phyloP scores from a whole-genome alignment of 92 coral and sea anemone genomes.

The Epizoanthus stellaris region DNA sequence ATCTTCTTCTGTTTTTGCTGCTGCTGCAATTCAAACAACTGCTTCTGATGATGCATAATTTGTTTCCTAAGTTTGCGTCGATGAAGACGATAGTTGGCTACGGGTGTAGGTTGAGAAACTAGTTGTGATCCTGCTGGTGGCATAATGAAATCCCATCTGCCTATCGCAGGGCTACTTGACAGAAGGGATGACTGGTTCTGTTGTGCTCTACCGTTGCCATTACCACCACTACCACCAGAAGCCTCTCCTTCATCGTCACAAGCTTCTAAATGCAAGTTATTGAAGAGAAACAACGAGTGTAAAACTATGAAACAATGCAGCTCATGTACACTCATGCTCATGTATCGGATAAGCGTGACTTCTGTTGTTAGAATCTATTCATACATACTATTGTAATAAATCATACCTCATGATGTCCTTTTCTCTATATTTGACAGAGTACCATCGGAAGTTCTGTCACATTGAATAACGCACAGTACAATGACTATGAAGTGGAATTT shows the following conservation, averaged over 20 bases:
- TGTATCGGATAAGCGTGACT: no score
- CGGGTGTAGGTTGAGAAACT: constrained; percentile 51
- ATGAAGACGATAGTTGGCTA: constrained; percentile 66
- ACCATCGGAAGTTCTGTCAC: no score
- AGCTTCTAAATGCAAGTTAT: constrained; percentile 5
- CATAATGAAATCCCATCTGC: constrained; percentile 94
- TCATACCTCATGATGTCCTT: no score
- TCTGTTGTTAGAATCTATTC: no score
- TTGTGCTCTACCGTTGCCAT: not conserved
- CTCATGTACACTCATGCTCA: not conserved
- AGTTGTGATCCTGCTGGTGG: constrained; percentile 76
- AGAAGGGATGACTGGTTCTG: constrained; percentile 50
- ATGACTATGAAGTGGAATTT: no score
- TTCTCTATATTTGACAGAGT: no score
- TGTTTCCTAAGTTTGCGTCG: constrained; percentile 75
- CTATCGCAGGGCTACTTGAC: constrained; percentile 35
- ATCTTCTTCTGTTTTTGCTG: constrained; percentile 68
- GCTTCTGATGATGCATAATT: constrained; percentile 72
- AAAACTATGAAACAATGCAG: not conserved
- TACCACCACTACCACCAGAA: constrained; percentile 22
- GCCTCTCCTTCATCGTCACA: constrained; percentile 28
- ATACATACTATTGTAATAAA: no score
- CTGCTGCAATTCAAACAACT: constrained; percentile 68
- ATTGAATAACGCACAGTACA: no score
- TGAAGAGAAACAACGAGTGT: not conserved